Percentiles rank a stretch among this genome's conserved stretches.
These are phyloP conservation scores for Acanthopleura granulata DNA, from an alignment of 2,888 invertebrate genomes.

Conservation along the genomic window DNA sequence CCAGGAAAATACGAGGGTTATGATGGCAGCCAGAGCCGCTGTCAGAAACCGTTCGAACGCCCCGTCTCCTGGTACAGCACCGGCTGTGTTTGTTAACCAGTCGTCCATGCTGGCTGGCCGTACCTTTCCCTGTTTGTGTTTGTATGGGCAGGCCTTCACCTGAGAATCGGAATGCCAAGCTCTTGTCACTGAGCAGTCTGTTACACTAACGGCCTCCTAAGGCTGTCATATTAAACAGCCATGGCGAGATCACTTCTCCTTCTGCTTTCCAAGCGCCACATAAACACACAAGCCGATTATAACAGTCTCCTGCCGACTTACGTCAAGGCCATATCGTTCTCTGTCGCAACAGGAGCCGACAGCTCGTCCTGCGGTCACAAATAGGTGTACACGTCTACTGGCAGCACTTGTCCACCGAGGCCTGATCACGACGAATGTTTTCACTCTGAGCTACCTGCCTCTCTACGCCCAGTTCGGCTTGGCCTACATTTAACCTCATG, in stretches of 20 bases:
- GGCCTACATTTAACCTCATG: neutral
- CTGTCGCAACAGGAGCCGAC: too few relatives aligned
- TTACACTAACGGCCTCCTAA: too few relatives aligned
- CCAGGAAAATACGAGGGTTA: slow-evolving; percentile 67
- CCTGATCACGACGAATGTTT: neutral
- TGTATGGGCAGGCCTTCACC: neutral
- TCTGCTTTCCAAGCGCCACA: neutral
- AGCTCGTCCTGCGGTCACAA: too few relatives aligned
- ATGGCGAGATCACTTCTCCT: too few relatives aligned
- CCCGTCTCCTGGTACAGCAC: slow-evolving; percentile 47
- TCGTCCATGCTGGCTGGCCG: slow-evolving; percentile 13
- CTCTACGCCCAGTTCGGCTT: neutral
- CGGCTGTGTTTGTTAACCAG: slow-evolving; percentile 21
- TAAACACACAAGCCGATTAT: too few relatives aligned
- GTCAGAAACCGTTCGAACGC: slow-evolving; percentile 65
- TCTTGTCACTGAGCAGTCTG: neutral
- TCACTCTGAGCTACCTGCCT: neutral
- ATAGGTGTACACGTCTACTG: too few relatives aligned
- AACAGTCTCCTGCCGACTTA: too few relatives aligned
- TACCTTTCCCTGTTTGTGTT: neutral
- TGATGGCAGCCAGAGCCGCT: slow-evolving; percentile 63
- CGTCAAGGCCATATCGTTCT: too few relatives aligned
- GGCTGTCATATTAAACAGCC: too few relatives aligned
- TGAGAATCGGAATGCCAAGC: neutral
- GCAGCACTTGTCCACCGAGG: neutral